These are phyloP conservation scores for Murina feae DNA, from an alignment of 2,113 vertebrate species.

Conservation along the genomic window DNA sequence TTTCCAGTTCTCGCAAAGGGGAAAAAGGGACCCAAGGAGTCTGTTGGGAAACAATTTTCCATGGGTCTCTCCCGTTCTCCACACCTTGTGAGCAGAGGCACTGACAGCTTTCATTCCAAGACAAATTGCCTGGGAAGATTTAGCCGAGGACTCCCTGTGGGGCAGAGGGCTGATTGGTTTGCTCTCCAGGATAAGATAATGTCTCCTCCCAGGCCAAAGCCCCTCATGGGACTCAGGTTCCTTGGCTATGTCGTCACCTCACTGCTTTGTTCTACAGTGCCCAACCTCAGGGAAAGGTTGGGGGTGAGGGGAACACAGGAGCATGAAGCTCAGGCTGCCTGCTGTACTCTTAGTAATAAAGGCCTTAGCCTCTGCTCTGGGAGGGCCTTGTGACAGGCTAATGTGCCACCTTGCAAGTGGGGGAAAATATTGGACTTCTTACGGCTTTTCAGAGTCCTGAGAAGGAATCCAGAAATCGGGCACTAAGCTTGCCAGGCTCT, in stretches of 20 bases:
- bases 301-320: not conserved
- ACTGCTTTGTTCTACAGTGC: not conserved
- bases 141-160: not conserved
- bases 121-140: slow-evolving; percentile 13
- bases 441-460: not conserved
- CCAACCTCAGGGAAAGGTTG: not conserved
- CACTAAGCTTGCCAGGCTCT: not conserved
- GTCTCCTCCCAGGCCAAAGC: not conserved
- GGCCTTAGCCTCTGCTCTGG: slow-evolving; percentile 1
- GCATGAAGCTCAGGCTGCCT: not conserved
- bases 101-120: not conserved
- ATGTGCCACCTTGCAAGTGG: not conserved
- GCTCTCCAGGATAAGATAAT: not conserved
- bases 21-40: not conserved
- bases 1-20: slow-evolving; percentile 35
- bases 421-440: not conserved
- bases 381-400: not conserved
- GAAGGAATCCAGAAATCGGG: not conserved
- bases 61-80: not conserved
- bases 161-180: slow-evolving; percentile 8
- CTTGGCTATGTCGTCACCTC: not conserved
- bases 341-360: not conserved
- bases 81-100: not conserved
- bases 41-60: slow-evolving; percentile 24
- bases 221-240: not conserved